These are phyloP conservation scores for Aphaenogaster ashmeadi DNA, from an alignment of 1,140 invertebrate genomes.

Conservation along the genomic window DNA sequence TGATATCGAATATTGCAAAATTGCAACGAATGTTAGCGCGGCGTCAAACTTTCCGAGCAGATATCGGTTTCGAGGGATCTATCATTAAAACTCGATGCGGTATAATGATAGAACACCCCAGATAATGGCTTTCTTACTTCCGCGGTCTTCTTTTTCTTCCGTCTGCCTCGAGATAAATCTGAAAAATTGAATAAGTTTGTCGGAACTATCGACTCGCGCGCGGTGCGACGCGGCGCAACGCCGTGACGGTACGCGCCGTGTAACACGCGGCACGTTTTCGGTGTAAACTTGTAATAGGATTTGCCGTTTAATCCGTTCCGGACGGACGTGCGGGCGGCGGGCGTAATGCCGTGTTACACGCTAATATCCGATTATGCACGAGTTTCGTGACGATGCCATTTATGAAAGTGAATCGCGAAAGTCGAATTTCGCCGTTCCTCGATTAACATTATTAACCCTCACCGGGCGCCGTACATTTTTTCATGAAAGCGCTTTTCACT, in stretches of 20 bases:
- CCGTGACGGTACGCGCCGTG: slow-evolving; percentile 1
- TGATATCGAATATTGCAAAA: neutral
- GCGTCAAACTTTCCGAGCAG: slow-evolving; percentile 29
- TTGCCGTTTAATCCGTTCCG: slow-evolving; percentile 62
- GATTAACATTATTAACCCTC: neutral
- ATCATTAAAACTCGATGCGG: slow-evolving; percentile 31
- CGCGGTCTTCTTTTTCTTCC: neutral
- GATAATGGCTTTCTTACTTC: slow-evolving; percentile 43
- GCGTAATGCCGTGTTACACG: slow-evolving; percentile 60
- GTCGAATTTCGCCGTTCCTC: slow-evolving; percentile 28
- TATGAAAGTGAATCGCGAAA: slow-evolving; percentile 51
- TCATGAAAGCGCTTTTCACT: neutral
- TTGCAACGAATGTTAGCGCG: neutral
- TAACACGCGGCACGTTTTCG: slow-evolving; percentile 56
- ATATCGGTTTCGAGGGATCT: slow-evolving; percentile 22
- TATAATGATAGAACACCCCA: slow-evolving; percentile 34
- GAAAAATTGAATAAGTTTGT: slow-evolving; percentile 65
- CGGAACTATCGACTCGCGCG: slow-evolving; percentile 26
- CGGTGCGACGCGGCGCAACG: neutral
- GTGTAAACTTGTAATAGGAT: slow-evolving; percentile 64
- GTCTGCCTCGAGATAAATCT: slow-evolving; percentile 47
- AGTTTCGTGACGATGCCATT: slow-evolving; percentile 53
- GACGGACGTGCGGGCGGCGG: slow-evolving; percentile 55
- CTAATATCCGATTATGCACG: slow-evolving; percentile 56
- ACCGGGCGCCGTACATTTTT: neutral